Evolutionary conservation across 2,113 vertebrate genomes (phyloP), one percentile per base, ranked within the genome.

Genomic region (Perognathus longimembris): DNA sequence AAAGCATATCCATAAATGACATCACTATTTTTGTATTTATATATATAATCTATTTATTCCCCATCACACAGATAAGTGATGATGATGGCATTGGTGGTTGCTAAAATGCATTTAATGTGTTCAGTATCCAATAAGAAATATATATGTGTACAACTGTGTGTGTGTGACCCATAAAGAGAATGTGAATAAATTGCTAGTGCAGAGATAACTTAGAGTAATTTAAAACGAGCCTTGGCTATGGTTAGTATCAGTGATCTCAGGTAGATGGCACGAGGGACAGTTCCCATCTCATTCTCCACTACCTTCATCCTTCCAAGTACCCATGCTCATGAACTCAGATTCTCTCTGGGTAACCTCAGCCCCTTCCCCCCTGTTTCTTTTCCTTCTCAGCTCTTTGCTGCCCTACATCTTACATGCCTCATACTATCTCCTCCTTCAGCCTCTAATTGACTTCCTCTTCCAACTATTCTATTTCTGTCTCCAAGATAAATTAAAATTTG

Each of bases 401-500:
- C 17, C 36, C 5, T 66, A 77, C 32, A 64, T 30, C 32, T 22
- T 54, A 57, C 76, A n/a, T 80, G 45, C 15, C 26, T 21, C 74
- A 18, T 76, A 76, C 54, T 85, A 18, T 88, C 54, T 85, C 67
- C 45, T 81, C 22, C 1, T 69, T 78, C 8, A 36, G 34, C n/a
- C 42, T 84, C 40, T 86, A 28, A 30, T 40, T 75, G 92, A 67
- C 34, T 30, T 59, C 38, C 66, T 84, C 40, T 88, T 69, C 40
- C 0, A 11, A 18, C 34, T 80, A 73, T 40, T 9, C 21, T 66
- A 17, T 40, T 26, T 85, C 17, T 85, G 26, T 88, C 78, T 85
- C 21, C 40, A 90, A 30, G 38, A 75, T 66, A 67, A 89, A 92
- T 85, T 88, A 71, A 82, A 70, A 38, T 17, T 69, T 9, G 14